Evolutionary conservation across 2,888 invertebrate species (phyloP).

Genomic region (Yponomeuta malinellus): DNA sequence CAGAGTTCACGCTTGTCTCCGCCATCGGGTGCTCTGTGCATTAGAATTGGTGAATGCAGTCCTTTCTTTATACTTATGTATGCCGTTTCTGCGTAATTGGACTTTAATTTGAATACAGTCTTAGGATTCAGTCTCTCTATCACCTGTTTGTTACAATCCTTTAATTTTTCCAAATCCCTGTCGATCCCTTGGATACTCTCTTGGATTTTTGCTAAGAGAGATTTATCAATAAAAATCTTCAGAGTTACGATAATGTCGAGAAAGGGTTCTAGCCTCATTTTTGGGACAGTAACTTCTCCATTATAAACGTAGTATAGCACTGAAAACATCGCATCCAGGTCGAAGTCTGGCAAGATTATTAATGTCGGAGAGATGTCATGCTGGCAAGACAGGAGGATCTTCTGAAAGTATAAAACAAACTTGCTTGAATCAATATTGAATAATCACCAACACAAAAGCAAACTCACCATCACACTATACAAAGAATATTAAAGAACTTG

Average conservation of each 20-base stretch:
- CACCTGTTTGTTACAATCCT: not conserved
- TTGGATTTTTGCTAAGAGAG: conserved; percentile 37
- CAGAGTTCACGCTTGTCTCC: conserved; percentile 13
- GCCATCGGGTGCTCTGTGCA: conserved; percentile 4
- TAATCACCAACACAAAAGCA: no score
- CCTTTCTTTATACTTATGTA: conserved; percentile 41
- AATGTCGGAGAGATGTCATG: conserved; percentile 72
- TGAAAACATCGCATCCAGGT: conserved; percentile 76
- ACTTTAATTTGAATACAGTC: not conserved
- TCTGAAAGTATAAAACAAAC: conserved; percentile 35
- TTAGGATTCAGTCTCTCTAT: not conserved
- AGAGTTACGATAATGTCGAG: conserved; percentile 71
- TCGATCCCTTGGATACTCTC: conserved; percentile 22
- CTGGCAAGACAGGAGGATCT: conserved; percentile 48
- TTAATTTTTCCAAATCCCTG: conserved; percentile 7
- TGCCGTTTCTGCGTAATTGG: conserved; percentile 20
- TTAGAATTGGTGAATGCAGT: conserved; percentile 5
- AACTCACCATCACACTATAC: no score
- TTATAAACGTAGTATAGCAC: conserved; percentile 82
- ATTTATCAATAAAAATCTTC: conserved; percentile 55
- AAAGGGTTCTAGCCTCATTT: conserved; percentile 74
- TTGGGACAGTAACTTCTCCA: conserved; percentile 78
- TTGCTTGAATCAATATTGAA: not conserved
- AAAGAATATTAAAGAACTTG: no score
- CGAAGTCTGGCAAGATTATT: conserved; percentile 80